Conservation (phyloP, 2,113 vertebrate species). For the Chlamydotis undulata region DNA sequence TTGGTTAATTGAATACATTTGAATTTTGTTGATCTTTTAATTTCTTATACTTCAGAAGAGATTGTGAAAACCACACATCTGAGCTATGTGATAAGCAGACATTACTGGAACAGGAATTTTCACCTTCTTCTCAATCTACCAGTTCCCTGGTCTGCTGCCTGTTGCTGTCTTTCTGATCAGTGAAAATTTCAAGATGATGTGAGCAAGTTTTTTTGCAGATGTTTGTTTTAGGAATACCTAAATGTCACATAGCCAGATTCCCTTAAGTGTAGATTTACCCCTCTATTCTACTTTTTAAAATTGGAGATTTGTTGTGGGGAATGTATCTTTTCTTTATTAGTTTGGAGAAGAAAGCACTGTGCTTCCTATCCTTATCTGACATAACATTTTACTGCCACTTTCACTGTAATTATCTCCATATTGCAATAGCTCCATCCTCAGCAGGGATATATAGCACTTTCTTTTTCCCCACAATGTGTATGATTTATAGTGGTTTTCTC, state of each 20-base stretch:
- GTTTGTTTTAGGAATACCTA: not conserved
- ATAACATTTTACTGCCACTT: not conserved
- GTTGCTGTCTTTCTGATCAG: not conserved
- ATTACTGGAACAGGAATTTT: not conserved
- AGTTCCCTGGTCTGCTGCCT: not conserved
- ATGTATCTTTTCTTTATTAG: not conserved
- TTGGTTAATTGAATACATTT: not conserved
- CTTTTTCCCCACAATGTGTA: not conserved
- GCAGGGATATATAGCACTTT: not conserved
- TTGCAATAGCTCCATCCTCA: not conserved
- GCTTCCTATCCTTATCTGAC: not conserved
- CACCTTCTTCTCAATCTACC: not conserved
- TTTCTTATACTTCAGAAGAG: not conserved
- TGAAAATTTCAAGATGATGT: not conserved
- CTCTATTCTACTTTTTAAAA: not conserved
- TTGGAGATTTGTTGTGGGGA: not conserved
- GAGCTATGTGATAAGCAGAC: not conserved
- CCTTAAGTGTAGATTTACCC: not conserved
- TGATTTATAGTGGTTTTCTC: not conserved
- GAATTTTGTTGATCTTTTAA: not conserved
- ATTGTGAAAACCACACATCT: not conserved
- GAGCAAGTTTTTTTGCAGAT: not conserved
- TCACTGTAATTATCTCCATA: not conserved
- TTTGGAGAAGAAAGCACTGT: not conserved
- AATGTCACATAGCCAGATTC: not conserved